phyloP scores from a whole-genome alignment of 2,797 vertebrate species.

The Pelodytes ibericus region DNA sequence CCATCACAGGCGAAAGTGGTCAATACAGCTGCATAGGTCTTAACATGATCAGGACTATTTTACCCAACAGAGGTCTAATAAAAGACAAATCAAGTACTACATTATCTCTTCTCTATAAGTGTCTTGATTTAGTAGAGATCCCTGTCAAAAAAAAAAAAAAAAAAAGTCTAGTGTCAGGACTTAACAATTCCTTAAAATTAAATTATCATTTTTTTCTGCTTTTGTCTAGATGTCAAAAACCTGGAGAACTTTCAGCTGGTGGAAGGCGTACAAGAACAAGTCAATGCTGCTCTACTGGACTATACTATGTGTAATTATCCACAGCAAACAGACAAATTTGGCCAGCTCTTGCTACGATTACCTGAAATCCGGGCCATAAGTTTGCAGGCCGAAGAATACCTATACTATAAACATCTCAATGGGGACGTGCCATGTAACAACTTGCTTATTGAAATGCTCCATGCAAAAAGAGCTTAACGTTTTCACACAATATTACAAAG shows the following conservation, averaged over 20 bases:
- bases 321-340: constrained; percentile 96
- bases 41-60: no score
- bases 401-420: constrained; percentile 98
- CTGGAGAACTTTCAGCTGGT: constrained; percentile 97
- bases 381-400: constrained; percentile 97
- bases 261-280: constrained; percentile 97
- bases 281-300: constrained; percentile 93
- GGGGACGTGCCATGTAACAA: constrained; percentile 99
- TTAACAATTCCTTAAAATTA: no score
- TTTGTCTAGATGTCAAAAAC: constrained; percentile 90
- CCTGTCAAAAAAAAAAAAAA: no score
- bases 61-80: no score
- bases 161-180: no score
- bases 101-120: no score
- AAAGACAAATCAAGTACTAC: no score
- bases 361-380: constrained; percentile 97
- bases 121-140: no score
- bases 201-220: constrained; percentile 36
- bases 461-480: constrained; percentile 92
- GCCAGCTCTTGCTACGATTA: constrained; percentile 92
- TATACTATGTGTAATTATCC: constrained; percentile 97
- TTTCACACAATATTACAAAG: constrained; percentile 35
- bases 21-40: no score
- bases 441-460: constrained; percentile 98
- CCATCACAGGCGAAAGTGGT: no score